phyloP scores from a whole-genome alignment of 2,888 invertebrate species.

The Drosophila prolongata region DNA sequence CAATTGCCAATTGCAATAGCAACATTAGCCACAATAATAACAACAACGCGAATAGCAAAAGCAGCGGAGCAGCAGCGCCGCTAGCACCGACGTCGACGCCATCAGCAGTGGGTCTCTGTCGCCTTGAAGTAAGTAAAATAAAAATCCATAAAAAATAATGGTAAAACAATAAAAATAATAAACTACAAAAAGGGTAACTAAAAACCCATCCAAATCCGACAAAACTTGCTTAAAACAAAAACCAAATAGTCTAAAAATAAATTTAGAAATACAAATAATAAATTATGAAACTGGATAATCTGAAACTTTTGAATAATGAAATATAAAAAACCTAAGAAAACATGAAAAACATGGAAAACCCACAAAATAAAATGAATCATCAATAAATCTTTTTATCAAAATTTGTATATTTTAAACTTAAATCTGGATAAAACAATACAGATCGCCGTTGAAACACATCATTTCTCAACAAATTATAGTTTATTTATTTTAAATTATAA shows the following conservation, averaged over 20 bases:
- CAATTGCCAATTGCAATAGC: conserved; percentile 64
- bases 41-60: conserved; percentile 31
- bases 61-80: conserved; percentile 38
- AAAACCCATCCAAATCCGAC: background rate
- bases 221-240: background rate
- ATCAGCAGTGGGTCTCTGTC: conserved; percentile 78
- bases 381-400: background rate
- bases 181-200: background rate
- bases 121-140: conserved; percentile 81
- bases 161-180: background rate
- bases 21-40: conserved; percentile 44
- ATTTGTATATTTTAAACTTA: background rate
- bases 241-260: background rate
- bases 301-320: background rate
- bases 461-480: conserved; percentile 1
- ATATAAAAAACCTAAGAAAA: background rate
- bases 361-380: background rate
- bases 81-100: conserved; percentile 55
- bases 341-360: too few species aligned
- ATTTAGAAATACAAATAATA: background rate
- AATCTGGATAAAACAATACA: conserved; percentile 1
- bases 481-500: background rate
- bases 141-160: background rate
- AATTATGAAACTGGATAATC: background rate
- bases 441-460: background rate